phyloP scores from a whole-genome alignment of 2,888 invertebrate species.

The Pilophorus perplexus region DNA sequence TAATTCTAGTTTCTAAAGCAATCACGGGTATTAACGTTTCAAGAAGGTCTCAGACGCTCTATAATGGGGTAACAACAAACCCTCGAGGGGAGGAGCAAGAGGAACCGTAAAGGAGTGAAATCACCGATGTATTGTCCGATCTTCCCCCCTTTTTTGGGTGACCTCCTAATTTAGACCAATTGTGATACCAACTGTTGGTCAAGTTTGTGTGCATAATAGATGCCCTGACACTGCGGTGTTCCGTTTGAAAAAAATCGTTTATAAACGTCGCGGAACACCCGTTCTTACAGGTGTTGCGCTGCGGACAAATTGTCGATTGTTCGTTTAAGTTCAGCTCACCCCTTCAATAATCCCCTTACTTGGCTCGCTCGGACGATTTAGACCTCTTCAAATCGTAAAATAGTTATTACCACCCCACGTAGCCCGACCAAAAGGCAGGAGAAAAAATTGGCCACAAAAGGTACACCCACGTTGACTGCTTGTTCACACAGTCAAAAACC shows the following conservation, averaged over 20 bases:
- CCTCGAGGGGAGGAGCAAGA: not conserved
- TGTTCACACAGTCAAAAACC: too few relatives aligned
- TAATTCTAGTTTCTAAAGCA: not conserved
- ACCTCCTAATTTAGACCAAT: conserved; percentile 15
- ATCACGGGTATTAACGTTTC: not conserved
- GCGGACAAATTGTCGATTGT: not conserved
- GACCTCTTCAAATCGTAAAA: too few relatives aligned
- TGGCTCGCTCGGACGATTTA: too few relatives aligned
- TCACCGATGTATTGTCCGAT: conserved; percentile 7
- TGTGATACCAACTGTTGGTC: conserved; percentile 30
- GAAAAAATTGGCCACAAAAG: too few relatives aligned
- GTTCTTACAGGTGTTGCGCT: not conserved
- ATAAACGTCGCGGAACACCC: not conserved
- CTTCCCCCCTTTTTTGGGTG: not conserved
- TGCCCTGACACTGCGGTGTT: too few relatives aligned
- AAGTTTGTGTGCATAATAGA: too few relatives aligned
- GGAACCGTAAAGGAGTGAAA: conserved; percentile 2
- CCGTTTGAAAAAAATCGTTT: not conserved
- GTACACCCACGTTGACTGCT: too few relatives aligned
- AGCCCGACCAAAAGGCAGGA: too few relatives aligned
- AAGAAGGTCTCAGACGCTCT: not conserved
- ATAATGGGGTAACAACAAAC: too few relatives aligned
- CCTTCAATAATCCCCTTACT: too few relatives aligned
- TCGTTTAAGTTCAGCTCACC: too few relatives aligned
- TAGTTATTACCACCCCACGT: too few relatives aligned